Evolutionary conservation across 2,888 invertebrate species (phyloP).

Genomic region (Lithophane leautieri): DNA sequence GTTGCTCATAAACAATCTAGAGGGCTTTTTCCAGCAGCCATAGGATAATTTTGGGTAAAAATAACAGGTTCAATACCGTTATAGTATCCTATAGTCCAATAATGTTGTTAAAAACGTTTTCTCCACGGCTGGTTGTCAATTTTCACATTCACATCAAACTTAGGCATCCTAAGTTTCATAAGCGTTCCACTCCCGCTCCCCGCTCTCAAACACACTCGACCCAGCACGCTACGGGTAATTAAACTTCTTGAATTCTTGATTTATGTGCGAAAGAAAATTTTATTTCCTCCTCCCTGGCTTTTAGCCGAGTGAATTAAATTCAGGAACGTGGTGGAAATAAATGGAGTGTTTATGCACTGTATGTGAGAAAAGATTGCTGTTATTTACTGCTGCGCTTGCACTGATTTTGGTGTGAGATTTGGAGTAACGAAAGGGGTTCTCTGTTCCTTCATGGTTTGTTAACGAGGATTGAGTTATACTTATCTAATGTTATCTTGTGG

Average conservation of each 20-base stretch:
- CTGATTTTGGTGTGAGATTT: slow-evolving; percentile 27
- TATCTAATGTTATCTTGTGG: not conserved
- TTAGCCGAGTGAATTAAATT: slow-evolving; percentile 65
- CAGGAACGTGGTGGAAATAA: slow-evolving; percentile 52
- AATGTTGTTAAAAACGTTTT: too few relatives aligned
- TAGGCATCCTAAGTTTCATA: not conserved
- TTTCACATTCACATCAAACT: not conserved
- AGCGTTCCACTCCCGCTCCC: slow-evolving; percentile 13
- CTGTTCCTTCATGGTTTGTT: not conserved
- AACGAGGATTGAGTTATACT: not conserved
- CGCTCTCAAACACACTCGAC: slow-evolving; percentile 19
- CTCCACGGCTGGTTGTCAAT: too few relatives aligned
- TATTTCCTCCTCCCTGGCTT: slow-evolving; percentile 62
- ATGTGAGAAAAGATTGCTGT: slow-evolving; percentile 38
- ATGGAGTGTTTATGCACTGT: slow-evolving; percentile 57
- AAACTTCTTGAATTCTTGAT: slow-evolving; percentile 68
- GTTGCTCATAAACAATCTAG: too few relatives aligned
- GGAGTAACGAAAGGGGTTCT: not conserved
- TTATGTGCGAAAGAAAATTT: slow-evolving; percentile 66
- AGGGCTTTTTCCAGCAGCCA: too few relatives aligned
- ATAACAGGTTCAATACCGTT: too few relatives aligned
- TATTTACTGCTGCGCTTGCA: slow-evolving; percentile 37
- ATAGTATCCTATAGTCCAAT: too few relatives aligned
- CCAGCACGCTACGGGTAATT: slow-evolving; percentile 62
- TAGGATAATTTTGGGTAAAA: too few relatives aligned